A percentile compares a stretch with the other conserved stretches of the same genome.
phyloP scores from a whole-genome alignment of 2,113 vertebrate genomes.

The Numenius arquata region DNA sequence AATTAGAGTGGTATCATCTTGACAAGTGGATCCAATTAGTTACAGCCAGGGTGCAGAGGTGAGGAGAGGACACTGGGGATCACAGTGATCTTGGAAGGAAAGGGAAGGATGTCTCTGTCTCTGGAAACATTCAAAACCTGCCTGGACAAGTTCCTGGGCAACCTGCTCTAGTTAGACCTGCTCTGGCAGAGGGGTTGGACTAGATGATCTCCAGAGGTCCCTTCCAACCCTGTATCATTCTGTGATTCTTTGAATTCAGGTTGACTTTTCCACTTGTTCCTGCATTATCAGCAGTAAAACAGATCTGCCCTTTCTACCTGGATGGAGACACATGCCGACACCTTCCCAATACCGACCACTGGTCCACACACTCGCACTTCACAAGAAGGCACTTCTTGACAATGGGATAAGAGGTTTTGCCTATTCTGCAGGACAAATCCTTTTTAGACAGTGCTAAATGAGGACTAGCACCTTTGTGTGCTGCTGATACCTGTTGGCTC shows the following conservation, averaged over 20 bases:
- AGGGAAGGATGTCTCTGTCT: neutral
- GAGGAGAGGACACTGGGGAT: neutral
- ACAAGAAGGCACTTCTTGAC: neutral
- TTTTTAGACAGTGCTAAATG: neutral
- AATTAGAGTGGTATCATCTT: neutral
- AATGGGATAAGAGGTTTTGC: neutral
- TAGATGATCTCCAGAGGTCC: too few species aligned
- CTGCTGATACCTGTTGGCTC: neutral
- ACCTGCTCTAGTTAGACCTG: too few species aligned
- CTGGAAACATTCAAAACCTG: too few species aligned
- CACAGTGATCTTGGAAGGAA: neutral
- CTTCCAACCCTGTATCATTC: too few species aligned
- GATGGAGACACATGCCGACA: neutral
- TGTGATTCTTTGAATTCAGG: neutral
- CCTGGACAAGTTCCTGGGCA: too few species aligned
- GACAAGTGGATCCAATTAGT: neutral
- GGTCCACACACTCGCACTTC: neutral
- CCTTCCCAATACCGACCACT: fast-evolving
- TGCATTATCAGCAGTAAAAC: neutral
- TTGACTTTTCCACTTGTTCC: neutral
- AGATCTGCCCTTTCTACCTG: neutral
- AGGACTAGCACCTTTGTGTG: neutral
- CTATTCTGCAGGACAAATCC: neutral
- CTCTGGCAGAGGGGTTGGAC: too few species aligned
- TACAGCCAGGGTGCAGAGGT: neutral